Evolutionary conservation across 2,113 vertebrate genomes (phyloP), one percentile per base, ranked within the genome.

Genomic region (Myxocyprinus asiaticus): DNA sequence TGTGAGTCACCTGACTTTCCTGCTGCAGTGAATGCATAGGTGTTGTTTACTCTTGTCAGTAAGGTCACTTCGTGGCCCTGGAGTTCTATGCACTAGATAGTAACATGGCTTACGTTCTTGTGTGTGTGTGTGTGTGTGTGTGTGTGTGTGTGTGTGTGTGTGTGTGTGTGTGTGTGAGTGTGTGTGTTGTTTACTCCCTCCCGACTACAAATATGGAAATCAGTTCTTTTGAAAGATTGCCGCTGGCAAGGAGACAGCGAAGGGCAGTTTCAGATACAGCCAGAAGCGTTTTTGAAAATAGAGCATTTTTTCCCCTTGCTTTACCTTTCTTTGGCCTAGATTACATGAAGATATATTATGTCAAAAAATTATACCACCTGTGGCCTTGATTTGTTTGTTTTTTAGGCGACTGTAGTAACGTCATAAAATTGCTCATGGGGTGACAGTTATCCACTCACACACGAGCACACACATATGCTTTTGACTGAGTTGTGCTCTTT

Each of bases 171-270:
- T 33, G 22, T 33, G 22, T 33, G 58, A 7, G 7, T 74, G 42
- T 61, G 11, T 73, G 43, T 61, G 50, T 56, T 47, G 59, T 74
- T 48, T 74, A 62, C 58, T 33, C 71, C 6, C 45, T 12, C 10
- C 44, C 43, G 12, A 61, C 17, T 51, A 74, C 45, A 63, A 50
- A 63, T 14, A 74, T 74, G 58, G 17, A 62, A 74, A 74, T 74
- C 71, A 62, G 58, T 63, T 62, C 44, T 62, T 63, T 62, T 4
- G 6, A 63, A 22, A 22, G 71, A 62, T 17, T 74, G 71, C 58
- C 48, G 45, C 42, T 63, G 71, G 71, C 71, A 74, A 74, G 71
- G 71, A 74, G 58, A 74, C 71, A 2, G 45, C 4, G 7, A 63
- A 74, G 71, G 71, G 11, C 45, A 48, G 56, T 73, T 56, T 15